Evolutionary conservation across 2,888 invertebrate species (phyloP).

Genomic region (Macropis europaea): DNA sequence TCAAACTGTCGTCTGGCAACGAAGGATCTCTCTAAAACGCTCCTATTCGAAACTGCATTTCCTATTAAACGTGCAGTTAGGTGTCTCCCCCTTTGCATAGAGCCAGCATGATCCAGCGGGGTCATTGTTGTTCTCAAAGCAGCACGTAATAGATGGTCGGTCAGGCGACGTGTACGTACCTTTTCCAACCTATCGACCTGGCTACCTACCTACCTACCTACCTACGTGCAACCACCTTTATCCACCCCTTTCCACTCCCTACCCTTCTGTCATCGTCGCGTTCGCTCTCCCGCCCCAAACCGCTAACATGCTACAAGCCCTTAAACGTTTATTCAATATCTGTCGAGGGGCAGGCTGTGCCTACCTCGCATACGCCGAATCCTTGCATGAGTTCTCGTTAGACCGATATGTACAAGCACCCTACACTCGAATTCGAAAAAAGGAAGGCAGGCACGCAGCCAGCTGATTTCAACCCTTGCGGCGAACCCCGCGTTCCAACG

Average conservation of each 20-base stretch:
- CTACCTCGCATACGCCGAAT: conserved; percentile 36
- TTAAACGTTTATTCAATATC: conserved; percentile 68
- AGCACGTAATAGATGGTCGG: conserved; percentile 59
- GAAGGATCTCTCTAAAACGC: too few relatives aligned
- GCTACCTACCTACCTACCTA: conserved; percentile 34
- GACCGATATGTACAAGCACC: conserved; percentile 50
- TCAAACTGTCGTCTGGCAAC: too few relatives aligned
- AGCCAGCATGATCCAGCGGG: conserved; percentile 46
- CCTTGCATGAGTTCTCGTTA: conserved; percentile 60
- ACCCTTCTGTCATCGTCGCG: conserved; percentile 24
- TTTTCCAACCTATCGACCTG: conserved; percentile 41
- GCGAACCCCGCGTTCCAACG: conserved; percentile 35
- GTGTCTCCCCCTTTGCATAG: too few relatives aligned
- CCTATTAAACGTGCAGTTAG: too few relatives aligned
- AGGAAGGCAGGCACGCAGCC: conserved; percentile 59
- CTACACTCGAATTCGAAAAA: conserved; percentile 55
- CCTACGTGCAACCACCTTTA: conserved; percentile 18
- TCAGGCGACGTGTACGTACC: conserved; percentile 48
- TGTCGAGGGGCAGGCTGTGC: conserved; percentile 57
- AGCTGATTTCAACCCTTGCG: conserved; percentile 63
- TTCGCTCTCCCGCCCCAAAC: conserved; percentile 46
- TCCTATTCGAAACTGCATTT: too few relatives aligned
- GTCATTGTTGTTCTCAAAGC: conserved; percentile 51
- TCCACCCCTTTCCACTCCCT: neutral
- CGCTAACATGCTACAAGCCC: conserved; percentile 64